Evolutionary conservation across 1,140 invertebrate genomes (phyloP), one percentile per base, ranked within the genome.

Genomic region (Aphelenchoides besseyi): DNA sequence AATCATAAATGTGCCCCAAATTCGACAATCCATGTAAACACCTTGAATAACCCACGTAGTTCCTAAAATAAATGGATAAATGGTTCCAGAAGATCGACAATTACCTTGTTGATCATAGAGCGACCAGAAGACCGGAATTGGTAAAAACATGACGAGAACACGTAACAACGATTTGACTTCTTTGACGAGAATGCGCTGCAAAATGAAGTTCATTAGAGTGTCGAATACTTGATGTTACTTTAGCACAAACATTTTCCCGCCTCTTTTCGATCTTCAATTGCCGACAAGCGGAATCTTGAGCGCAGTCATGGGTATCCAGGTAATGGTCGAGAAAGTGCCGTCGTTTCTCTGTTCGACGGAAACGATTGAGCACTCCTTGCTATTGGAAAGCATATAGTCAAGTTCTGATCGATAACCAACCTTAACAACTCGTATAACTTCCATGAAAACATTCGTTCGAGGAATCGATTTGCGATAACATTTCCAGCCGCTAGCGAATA

Each of bases 401-500:
- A 28, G n/a, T n/a, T n/a, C n/a, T n/a, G n/a, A n/a, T n/a, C n/a
- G n/a, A n/a, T n/a, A 68, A 68, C 68, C n/a, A 28, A 70, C 68
- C 26, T 70, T 52, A n/a, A 70, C 9, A 23, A 52, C 30, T n/a
- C 26, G n/a, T 16, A 26, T n/a, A 28, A 52, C 70, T 29, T 71
- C 64, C 16, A 18, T 32, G 18, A 55, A 71, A 52, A 68, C 32
- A 52, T 71, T 72, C 26, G 32, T 30, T n/a, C 41, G 29, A 23
- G 26, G 53, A n/a, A 32, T 70, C 12, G 67, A 26, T 33, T 70
- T 70, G 28, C 16, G 41, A 88, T 0, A 91, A 90, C 81, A 90
- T 87, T 82, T 93, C 90, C 69, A 93, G 77, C 91, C 91, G 92
- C 79, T 91, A 90, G 0, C 87, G 86, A 71, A 87, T 88, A 75